phyloP scores from a whole-genome alignment of 2,113 vertebrate species.

The Lophura nycthemera region DNA sequence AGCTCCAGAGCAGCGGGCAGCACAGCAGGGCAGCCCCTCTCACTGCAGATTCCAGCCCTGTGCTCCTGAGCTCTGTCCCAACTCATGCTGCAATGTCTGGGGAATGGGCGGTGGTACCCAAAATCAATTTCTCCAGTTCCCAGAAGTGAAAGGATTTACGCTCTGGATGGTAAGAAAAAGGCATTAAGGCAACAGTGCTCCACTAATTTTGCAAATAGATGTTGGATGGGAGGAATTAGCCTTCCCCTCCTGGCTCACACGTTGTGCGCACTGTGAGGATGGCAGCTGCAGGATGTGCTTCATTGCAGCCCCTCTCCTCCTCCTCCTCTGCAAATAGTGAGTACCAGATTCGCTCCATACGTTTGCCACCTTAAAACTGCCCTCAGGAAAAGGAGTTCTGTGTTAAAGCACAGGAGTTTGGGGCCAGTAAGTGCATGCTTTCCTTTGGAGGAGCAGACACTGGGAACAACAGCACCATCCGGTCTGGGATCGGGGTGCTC shows the following conservation, averaged over 20 bases:
- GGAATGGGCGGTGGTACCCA: neutral
- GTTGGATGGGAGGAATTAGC: constrained; percentile 74
- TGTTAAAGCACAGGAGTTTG: neutral
- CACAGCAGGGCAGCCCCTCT: too few relatives aligned
- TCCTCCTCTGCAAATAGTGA: constrained; percentile 69
- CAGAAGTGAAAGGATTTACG: neutral
- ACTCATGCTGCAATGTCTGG: neutral
- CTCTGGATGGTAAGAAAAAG: neutral
- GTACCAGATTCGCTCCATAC: constrained; percentile 51
- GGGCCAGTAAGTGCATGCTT: neutral
- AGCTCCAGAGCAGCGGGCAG: too few relatives aligned
- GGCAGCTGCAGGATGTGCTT: constrained; percentile 66
- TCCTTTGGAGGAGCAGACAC: neutral
- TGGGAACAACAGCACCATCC: constrained; percentile 26
- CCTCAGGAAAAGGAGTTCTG: constrained; percentile 57
- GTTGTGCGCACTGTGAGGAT: constrained; percentile 78
- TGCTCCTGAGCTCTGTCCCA: neutral
- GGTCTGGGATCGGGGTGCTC: constrained; percentile 36
- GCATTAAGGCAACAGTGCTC: constrained; percentile 39
- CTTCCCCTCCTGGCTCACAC: constrained; percentile 77
- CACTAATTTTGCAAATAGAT: constrained; percentile 73
- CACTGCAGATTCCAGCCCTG: neutral
- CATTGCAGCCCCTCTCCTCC: constrained; percentile 66
- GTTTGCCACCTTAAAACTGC: constrained; percentile 80
- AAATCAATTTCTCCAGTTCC: constrained; percentile 4